phyloP scores from a whole-genome alignment of 2,888 invertebrate genomes.

The Dryococelus australis region DNA sequence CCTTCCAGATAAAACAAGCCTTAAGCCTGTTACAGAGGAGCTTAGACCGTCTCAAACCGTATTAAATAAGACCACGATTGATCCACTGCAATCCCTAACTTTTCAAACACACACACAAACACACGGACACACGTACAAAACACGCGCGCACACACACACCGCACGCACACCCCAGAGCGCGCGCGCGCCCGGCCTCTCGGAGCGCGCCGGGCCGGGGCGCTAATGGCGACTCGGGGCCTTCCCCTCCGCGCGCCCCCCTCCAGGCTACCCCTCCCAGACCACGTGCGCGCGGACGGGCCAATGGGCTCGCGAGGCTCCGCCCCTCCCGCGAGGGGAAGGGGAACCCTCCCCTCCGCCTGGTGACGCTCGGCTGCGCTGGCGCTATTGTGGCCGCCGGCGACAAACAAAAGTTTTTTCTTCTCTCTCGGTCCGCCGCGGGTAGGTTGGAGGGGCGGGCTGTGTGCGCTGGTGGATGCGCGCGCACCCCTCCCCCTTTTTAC shows the following conservation, averaged over 20 bases:
- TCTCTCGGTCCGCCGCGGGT: neutral
- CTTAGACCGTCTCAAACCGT: constrained; percentile 55
- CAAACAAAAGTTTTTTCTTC: constrained; percentile 41
- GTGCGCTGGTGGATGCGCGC: constrained; percentile 16
- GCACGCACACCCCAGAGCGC: constrained; percentile 27
- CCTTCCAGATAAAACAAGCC: constrained; percentile 55
- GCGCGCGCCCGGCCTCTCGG: constrained; percentile 24
- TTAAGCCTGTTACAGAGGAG: constrained; percentile 55
- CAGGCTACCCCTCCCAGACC: constrained; percentile 32
- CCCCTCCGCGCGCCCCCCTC: no score
- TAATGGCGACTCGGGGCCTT: constrained; percentile 44
- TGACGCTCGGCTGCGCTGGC: constrained; percentile 37
- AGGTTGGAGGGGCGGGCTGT: constrained; percentile 24
- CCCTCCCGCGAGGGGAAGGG: constrained; percentile 4
- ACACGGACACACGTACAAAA: constrained; percentile 39
- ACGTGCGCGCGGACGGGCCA: constrained; percentile 36
- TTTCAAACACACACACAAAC: constrained; percentile 52
- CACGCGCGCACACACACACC: constrained; percentile 37
- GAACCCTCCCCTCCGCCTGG: constrained; percentile 2
- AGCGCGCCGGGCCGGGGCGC: constrained; percentile 37
- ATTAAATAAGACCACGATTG: constrained; percentile 56
- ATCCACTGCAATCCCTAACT: constrained; percentile 53
- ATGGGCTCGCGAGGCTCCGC: constrained; percentile 20
- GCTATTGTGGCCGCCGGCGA: constrained; percentile 42
- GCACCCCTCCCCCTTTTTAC: constrained; percentile 3